Base-by-base conservation (phyloP, 2,113 vertebrate genomes). In the Coptodon rendalli region DNA sequence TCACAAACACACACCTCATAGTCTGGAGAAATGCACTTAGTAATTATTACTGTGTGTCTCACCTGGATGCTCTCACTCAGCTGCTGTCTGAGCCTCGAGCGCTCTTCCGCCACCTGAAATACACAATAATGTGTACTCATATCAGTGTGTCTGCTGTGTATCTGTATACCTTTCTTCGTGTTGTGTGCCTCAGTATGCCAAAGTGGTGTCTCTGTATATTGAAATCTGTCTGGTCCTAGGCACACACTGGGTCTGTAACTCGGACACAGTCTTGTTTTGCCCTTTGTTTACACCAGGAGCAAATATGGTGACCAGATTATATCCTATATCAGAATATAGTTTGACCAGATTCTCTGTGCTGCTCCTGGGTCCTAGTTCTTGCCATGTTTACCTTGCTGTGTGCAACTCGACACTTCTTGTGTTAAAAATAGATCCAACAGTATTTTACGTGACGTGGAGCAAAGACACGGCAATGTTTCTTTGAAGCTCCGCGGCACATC, bases 41-140 rank as follows among this genome's bases (percentile, higher is more conserved):
- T 36, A 3, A 2, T 68, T 38, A 68, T 22, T 38, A 24, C 36
- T 71, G 63, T 40, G 40, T 31, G 34, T 82, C 88, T 89, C 61
- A 93, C 93, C 91, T 92, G 91, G 40, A 54, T 61, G 66, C 86
- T 84, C 53, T 88, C 57, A 6, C 63, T 86, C 68, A 93, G 85
- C 85, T 94, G 92, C 31, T 83, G 84, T 9, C 80, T 88, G 36
- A 95, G 79, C 53, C 68, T 92, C 3, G 36, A 87, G 40, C 94
- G 91, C 84, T 96, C 93, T 2, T 84, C 38, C 83, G 92, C 94
- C 88, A 96, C 93, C 96, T 96, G 89, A 48, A 53, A 83, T 17
- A 85, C 31, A 89, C 27, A 73, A 40, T 59, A 61, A 83, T 9
- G 82, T 6, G 66, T 1, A 43, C 13, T 43, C 36, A 43, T 38